phyloP scores from a whole-genome alignment of 2,797 vertebrate species.

The Salmo trutta region DNA sequence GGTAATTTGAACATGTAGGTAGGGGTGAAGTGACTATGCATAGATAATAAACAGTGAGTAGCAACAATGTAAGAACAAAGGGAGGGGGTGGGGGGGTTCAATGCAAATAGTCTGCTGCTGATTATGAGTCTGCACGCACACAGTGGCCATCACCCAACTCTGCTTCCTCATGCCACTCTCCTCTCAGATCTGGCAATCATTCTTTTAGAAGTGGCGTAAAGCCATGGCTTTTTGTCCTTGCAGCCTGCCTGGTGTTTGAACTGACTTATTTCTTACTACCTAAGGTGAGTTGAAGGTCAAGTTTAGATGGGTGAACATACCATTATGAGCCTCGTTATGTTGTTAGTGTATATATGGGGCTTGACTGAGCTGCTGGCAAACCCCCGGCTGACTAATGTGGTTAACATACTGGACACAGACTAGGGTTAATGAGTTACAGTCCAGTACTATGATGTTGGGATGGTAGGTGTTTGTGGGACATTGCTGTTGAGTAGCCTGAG shows the following conservation, averaged over 20 bases:
- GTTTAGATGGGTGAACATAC: slow-evolving; percentile 30
- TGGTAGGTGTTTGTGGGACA: neutral
- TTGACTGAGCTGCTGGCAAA: slow-evolving; percentile 28
- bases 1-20: too few relatives aligned
- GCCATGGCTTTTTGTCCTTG: neutral
- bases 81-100: too few relatives aligned
- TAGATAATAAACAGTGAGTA: too few relatives aligned
- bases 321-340: slow-evolving; percentile 6
- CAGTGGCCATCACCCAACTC: too few relatives aligned
- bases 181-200: too few relatives aligned
- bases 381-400: slow-evolving; percentile 26
- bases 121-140: too few relatives aligned
- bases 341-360: slow-evolving; percentile 32
- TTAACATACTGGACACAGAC: slow-evolving; percentile 43
- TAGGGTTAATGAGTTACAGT: slow-evolving; percentile 4
- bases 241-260: neutral
- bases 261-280: neutral
- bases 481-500: neutral
- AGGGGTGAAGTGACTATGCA: too few relatives aligned
- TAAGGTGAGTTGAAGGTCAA: slow-evolving; percentile 15
- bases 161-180: too few relatives aligned
- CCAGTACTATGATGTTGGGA: too few relatives aligned
- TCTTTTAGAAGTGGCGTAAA: neutral
- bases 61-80: too few relatives aligned
- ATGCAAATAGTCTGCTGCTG: too few relatives aligned